Evolutionary conservation across 2,113 vertebrate species (phyloP), one percentile per base, ranked within the genome.

Genomic region (Ctenomys sociabilis): DNA sequence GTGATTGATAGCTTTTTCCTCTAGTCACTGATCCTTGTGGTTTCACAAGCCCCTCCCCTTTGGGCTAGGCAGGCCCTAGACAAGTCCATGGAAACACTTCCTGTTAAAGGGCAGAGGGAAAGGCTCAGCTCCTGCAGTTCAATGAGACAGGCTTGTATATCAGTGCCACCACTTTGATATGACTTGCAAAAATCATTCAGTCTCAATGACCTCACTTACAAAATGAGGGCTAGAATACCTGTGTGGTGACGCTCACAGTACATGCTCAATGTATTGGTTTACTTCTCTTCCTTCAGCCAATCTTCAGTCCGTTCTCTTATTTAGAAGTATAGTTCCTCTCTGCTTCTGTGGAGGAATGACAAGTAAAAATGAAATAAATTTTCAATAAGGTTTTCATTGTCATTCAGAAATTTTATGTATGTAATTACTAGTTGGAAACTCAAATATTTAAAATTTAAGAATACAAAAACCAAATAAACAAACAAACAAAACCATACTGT

Each of bases 331-430:
- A 88, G 83, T 7, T 87, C n/a, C 7, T 57, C 28, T 84, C 35
- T 64, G 11, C 43, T 24, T 66, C 32, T 43, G 26, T 5, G 32
- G 35, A 28, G 13, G n/a, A 61, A 6, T 90, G 14, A 84, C 66
- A 61, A 19, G 26, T 40, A 49, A 80, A 85, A 80, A 24, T 63
- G 24, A 54, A 59, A 77, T 52, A 84, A n/a, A 52, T 88, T 73
- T 94, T 78, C n/a, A 85, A 3, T 32, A 66, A 90, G 13, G 22
- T 35, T 85, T 66, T 4, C 8, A 35, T 0, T 88, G 1, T 49
- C 32, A 72, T 72, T 91, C 49, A 75, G 43, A 77, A 59, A 40
- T 70, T 89, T 93, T 80, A 87, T 63, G 63, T 87, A 28, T 84
- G 24, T 59, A 37, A 32, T 28, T 37, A 88, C 7, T 6, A 52